Evolutionary conservation across 2,113 vertebrate genomes (phyloP).

Genomic region (Anthoscopus minutus): DNA sequence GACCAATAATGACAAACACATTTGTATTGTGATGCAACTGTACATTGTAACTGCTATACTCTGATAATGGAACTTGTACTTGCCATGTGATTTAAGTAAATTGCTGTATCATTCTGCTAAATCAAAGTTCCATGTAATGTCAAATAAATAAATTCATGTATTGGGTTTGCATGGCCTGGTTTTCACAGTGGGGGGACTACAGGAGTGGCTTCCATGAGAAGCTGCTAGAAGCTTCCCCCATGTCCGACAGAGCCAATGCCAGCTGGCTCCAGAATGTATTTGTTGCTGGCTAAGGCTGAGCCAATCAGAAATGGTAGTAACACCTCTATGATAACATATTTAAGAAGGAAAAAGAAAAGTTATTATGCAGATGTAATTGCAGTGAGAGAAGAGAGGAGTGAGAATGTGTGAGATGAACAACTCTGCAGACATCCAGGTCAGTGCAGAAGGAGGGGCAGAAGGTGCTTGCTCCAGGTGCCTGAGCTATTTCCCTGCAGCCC

Average conservation of each 20-base stretch:
- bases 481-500: neutral
- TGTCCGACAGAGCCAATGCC: neutral
- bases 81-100: neutral
- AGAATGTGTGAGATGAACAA: neutral
- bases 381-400: neutral
- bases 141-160: neutral
- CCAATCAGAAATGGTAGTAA: neutral
- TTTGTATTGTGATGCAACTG: neutral
- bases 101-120: neutral
- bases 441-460: neutral
- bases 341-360: neutral
- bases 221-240: neutral
- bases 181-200: neutral
- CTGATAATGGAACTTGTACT: neutral
- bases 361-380: neutral
- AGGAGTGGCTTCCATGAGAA: neutral
- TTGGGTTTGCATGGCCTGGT: neutral
- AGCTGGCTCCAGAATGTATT: neutral
- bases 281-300: neutral
- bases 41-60: neutral
- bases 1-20: neutral
- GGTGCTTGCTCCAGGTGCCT: neutral
- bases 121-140: neutral
- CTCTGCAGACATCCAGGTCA: neutral
- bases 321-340: neutral